These are phyloP conservation scores for Fistularia tabacaria DNA, from an alignment of 2,797 vertebrate genomes.

Conservation along the genomic window DNA sequence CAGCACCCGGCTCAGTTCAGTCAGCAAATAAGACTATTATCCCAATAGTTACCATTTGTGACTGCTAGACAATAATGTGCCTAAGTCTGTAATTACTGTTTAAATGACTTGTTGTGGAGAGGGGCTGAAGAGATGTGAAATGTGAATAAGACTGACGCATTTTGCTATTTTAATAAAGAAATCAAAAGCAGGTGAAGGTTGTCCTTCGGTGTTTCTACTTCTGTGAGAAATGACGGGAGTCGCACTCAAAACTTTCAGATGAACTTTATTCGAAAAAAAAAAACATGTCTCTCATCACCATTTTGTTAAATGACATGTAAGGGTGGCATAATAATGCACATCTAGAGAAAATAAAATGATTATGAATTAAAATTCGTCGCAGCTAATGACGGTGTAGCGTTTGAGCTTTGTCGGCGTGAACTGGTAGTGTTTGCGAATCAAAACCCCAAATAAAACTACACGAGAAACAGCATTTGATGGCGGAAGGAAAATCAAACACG, in stretches of 20 bases:
- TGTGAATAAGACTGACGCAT: constrained; percentile 6
- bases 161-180: constrained; percentile 70
- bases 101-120: constrained; percentile 2
- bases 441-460: too few species aligned
- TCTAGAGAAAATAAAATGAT: constrained; percentile 48
- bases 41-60: neutral
- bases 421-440: too few species aligned
- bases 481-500: too few species aligned
- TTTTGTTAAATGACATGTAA: constrained; percentile 43
- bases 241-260: constrained; percentile 26
- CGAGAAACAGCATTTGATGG: too few species aligned
- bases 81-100: constrained; percentile 14
- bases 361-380: constrained; percentile 49
- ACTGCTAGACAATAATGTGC: constrained; percentile 26
- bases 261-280: constrained; percentile 66
- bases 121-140: neutral
- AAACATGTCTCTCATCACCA: constrained; percentile 34
- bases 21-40: too few species aligned
- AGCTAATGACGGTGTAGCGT: constrained; percentile 25
- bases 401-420: too few species aligned
- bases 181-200: constrained; percentile 5
- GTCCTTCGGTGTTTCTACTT: neutral
- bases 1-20: too few species aligned
- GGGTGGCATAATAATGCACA: constrained; percentile 14
- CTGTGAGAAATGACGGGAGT: neutral